A percentile compares a stretch with the other conserved stretches of the same genome.
phyloP scores from a whole-genome alignment of 2,888 invertebrate species.

The Epiperipatus broadwayi region DNA sequence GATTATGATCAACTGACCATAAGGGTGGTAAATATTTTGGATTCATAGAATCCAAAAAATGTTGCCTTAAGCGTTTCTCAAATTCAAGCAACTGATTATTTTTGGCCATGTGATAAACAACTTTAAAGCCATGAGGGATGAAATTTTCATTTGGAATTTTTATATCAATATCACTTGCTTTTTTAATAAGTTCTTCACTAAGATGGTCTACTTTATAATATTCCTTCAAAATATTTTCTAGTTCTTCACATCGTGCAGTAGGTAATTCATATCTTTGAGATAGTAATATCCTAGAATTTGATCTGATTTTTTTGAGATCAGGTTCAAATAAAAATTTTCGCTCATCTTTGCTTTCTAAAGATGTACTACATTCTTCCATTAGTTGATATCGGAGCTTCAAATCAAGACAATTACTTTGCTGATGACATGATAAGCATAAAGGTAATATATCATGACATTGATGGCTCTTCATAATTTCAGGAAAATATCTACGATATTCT shows the following conservation, averaged over 20 bases:
- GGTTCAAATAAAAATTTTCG: constrained; percentile 21
- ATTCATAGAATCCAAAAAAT: constrained; percentile 50
- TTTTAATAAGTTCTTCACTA: constrained; percentile 34
- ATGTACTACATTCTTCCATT: constrained; percentile 42
- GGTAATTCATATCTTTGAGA: constrained; percentile 34
- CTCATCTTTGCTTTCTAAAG: constrained; percentile 32
- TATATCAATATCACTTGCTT: constrained; percentile 34
- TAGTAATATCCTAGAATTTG: constrained; percentile 23
- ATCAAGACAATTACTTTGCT: constrained; percentile 45
- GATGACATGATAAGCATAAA: constrained; percentile 51
- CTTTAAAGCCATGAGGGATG: constrained; percentile 27
- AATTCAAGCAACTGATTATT: constrained; percentile 41
- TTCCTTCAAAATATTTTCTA: constrained; percentile 34
- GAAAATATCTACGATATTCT: constrained; percentile 43
- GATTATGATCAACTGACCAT: constrained; percentile 56
- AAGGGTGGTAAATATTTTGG: constrained; percentile 47
- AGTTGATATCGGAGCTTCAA: constrained; percentile 38
- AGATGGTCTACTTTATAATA: constrained; percentile 34
- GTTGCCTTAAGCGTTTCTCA: constrained; percentile 52
- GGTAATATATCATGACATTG: constrained; percentile 58
- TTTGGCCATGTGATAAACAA: constrained; percentile 26
- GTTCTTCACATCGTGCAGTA: constrained; percentile 29
- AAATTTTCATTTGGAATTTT: constrained; percentile 22
- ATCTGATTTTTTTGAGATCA: constrained; percentile 23
- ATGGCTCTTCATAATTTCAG: constrained; percentile 54